Evolutionary conservation across 1,140 invertebrate genomes (phyloP), one percentile per base, ranked within the genome.

Genomic region (Pararge aegeria): DNA sequence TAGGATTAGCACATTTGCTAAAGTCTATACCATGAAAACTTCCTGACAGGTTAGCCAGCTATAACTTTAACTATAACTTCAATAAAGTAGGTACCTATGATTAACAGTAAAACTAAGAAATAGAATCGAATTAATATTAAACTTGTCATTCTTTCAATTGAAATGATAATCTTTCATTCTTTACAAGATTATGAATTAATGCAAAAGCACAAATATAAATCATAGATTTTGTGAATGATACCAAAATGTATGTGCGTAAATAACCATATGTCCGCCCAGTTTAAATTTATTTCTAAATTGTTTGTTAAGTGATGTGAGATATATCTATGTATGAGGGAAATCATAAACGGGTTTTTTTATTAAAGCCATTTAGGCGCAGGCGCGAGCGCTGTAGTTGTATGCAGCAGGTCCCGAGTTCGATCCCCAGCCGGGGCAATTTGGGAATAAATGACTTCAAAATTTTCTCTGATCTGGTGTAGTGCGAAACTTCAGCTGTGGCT

Each of bases 271-370:
- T 54, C 44, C 51, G 51, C 51, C 42, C 29, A 37, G 20, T 29
- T 19, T 42, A 46, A 61, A 55, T 55, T 29, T 21, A 50, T 61
- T 55, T 49, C 34, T 29, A 54, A 60, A 61, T 54, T 55, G 59
- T 61, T 61, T 62, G 55, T n/a, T 44, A 55, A 53, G 51, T 61
- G 46, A 56, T 56, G 13, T 20, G 42, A 54, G 10, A 60, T 46
- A 60, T 16, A 37, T 38, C 13, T 20, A 40, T 55, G 44, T 55
- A 42, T 61, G 59, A 53, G 62, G 27, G 27, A 27, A 27, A 27
- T 9, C 27, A 27, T 27, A 34, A 34, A 3, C 0, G 10, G 30
- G 10, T 34, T 27, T 27, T 5, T 27, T 27, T 27, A 27, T 27
- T 27, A 27, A 9, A 27, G 9, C n/a, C 0, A 10, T 3, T 6